Evolutionary conservation across 2,888 invertebrate species (phyloP).

Genomic region (Eumerus sabulonum): DNA sequence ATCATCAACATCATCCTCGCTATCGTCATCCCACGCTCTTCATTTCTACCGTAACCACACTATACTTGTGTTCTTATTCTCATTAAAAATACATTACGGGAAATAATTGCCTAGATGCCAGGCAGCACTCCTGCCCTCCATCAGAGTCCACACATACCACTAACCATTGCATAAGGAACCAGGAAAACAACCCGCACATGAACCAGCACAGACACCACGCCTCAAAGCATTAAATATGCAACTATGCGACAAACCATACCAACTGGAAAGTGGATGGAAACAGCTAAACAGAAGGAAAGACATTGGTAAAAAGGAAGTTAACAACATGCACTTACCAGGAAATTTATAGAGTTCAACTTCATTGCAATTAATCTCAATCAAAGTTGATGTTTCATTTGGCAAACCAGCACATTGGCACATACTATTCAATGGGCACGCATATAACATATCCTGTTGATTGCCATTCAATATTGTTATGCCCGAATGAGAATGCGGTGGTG

Average conservation of each 20-base stretch:
- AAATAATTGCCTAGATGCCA: slow-evolving; percentile 58
- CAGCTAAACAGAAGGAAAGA: neutral
- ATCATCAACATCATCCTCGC: slow-evolving; percentile 53
- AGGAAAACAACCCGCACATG: neutral
- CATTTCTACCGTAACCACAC: slow-evolving; percentile 43
- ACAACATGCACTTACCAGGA: slow-evolving; percentile 76
- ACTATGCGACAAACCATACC: slow-evolving; percentile 7
- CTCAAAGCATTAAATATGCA: slow-evolving; percentile 40
- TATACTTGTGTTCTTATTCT: slow-evolving; percentile 39
- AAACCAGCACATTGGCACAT: slow-evolving; percentile 79
- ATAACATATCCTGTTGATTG: slow-evolving; percentile 78
- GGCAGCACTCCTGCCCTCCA: neutral
- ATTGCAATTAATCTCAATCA: slow-evolving; percentile 79
- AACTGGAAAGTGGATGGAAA: neutral
- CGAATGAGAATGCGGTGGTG: slow-evolving; percentile 48
- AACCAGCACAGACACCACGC: slow-evolving; percentile 17
- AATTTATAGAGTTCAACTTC: slow-evolving; percentile 79
- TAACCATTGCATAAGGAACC: slow-evolving; percentile 43
- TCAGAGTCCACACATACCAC: slow-evolving; percentile 2
- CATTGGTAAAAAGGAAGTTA: neutral
- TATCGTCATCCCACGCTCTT: slow-evolving; percentile 69
- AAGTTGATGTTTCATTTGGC: slow-evolving; percentile 78
- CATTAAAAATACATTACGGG: slow-evolving; percentile 65
- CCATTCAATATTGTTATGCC: slow-evolving; percentile 75
- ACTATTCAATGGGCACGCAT: slow-evolving; percentile 78